Percentiles rank a stretch among this genome's conserved stretches.
These are phyloP conservation scores for Asarcornis scutulata DNA, from an alignment of 2,113 vertebrate species.

Conservation along the genomic window DNA sequence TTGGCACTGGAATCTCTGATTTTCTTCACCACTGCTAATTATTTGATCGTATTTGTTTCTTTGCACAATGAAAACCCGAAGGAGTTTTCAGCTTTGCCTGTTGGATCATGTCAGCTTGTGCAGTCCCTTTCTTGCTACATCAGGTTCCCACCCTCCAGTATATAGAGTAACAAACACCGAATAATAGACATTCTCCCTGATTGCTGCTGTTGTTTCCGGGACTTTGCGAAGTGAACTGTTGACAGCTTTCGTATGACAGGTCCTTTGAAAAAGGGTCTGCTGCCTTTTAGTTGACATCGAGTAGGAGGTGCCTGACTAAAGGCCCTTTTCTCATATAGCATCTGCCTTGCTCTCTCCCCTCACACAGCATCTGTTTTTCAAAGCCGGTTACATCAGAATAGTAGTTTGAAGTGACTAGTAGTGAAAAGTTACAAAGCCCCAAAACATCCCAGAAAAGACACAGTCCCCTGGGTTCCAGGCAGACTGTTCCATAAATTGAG, in stretches of 20 bases:
- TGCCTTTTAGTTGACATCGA: neutral
- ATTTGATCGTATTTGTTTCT: neutral
- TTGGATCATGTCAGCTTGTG: neutral
- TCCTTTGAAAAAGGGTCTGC: neutral
- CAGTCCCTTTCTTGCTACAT: neutral
- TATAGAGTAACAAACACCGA: neutral
- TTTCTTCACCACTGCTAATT: neutral
- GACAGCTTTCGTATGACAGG: rapidly evolving
- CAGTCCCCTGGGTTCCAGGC: neutral
- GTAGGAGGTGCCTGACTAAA: neutral
- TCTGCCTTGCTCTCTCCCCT: neutral
- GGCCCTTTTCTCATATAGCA: neutral
- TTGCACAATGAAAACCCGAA: neutral
- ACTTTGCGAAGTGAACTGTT: neutral
- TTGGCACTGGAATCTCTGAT: neutral
- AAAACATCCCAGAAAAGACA: neutral
- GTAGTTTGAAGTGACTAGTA: neutral
- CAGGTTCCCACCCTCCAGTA: neutral
- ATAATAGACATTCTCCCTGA: neutral
- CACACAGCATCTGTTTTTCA: rapidly evolving
- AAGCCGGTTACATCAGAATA: neutral
- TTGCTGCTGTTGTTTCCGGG: neutral
- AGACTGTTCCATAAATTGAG: neutral
- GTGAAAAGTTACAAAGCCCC: neutral
- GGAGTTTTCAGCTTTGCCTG: neutral